Evolutionary conservation across 2,113 vertebrate genomes (phyloP), one percentile per base, ranked within the genome.

Genomic region (Malurus alboscapulatus): DNA sequence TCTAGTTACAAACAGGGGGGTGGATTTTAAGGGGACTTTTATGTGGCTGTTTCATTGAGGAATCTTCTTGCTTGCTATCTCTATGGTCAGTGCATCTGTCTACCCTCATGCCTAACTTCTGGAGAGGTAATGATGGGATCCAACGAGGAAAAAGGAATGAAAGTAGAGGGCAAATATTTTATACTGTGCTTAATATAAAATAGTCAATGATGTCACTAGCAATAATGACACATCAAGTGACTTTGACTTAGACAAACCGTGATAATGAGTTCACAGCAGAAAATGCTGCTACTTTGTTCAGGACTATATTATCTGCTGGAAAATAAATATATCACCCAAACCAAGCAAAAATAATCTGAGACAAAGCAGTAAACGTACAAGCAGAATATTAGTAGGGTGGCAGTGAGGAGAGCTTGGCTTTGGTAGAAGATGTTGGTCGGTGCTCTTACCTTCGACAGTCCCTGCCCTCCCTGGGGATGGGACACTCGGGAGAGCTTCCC

Each of bases 1-100:
- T 88, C 87, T 81, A 91, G 82, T 94, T 93, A 71, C 76, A 96
- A 93, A 93, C 68, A 73, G 6, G 62, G 53, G 47, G 47, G 87
- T 93, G 54, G 74, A 82, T 86, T 34, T 85, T 58, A 92, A 92
- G 18, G 51, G 55, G 47, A 30, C 94, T 97, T 98, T 95, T 57
- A 94, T 95, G 96, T 93, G 94, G 71, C 92, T 95, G 30, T 91
- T 97, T 88, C 88, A 90, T 66, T 84, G 59, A 94, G 66, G 65
- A 97, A 96, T 74, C 73, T 88, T 81, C 86, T 90, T 68, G 29
- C 53, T 94, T 96, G 69, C 79, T 94, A 77, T 88, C 88, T 93
- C 8, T 73, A 57, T 55, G 44, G 81, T 94, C 83, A 84, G 91
- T 57, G 57, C 72, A 45, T 94, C 83, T 94, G 84, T 45, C 68